Evolutionary conservation across 2,113 vertebrate genomes (phyloP).

Genomic region (Pavo muticus): DNA sequence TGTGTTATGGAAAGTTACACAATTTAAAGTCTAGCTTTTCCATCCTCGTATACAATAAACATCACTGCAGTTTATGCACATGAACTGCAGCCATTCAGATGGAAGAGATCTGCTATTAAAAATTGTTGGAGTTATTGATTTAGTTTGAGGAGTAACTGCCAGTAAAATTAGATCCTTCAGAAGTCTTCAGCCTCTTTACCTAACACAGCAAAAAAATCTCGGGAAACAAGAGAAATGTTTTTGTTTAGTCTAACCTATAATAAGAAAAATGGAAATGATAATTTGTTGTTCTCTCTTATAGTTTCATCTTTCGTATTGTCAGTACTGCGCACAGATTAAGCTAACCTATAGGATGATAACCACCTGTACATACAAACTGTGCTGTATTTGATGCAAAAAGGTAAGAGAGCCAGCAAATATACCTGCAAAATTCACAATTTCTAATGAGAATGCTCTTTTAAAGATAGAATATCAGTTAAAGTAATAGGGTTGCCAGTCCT

Average conservation of each 20-base stretch:
- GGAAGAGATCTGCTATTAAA: conserved; percentile 18
- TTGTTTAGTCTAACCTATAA: neutral
- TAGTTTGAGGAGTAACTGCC: neutral
- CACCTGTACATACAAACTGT: neutral
- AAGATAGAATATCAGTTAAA: neutral
- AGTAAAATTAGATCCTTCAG: conserved; percentile 9
- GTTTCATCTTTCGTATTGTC: neutral
- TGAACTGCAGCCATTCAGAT: neutral
- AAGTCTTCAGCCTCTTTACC: neutral
- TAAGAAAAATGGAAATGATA: neutral
- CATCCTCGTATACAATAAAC: conserved; percentile 20
- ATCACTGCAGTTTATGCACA: conserved; percentile 9
- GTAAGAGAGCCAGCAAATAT: neutral
- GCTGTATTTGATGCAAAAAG: neutral
- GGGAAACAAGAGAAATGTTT: neutral
- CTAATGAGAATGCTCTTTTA: neutral
- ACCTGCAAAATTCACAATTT: neutral
- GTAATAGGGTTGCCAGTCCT: neutral
- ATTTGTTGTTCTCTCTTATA: neutral
- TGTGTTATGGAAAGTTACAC: conserved; percentile 51
- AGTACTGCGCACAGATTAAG: neutral
- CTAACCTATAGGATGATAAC: neutral
- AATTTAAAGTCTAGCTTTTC: conserved; percentile 40
- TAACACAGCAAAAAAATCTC: neutral
- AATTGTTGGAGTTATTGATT: conserved; percentile 32